Percentiles rank a stretch among this genome's conserved stretches.
Evolutionary conservation across 2,888 invertebrate genomes (phyloP).

Genomic region (Drosophila cyrtoloma): DNA sequence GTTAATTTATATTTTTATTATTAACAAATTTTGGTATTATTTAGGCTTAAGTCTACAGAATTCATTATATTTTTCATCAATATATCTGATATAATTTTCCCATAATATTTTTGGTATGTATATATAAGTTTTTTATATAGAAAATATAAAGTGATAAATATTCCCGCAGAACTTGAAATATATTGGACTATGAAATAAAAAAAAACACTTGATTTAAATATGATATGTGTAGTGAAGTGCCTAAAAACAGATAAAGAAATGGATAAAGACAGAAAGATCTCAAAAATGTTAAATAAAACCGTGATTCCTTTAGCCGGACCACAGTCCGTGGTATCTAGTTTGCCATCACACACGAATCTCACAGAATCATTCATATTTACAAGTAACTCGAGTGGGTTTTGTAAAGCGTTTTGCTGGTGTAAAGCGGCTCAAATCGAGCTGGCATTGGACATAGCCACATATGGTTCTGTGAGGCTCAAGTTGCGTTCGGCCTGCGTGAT

Average conservation of each 20-base stretch:
- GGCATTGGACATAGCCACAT: conserved; percentile 26
- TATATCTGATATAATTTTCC: not conserved
- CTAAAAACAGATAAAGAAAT: not conserved
- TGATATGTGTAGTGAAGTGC: not conserved
- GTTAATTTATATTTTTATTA: not conserved
- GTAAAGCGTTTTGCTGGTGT: conserved; percentile 19
- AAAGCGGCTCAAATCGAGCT: conserved; percentile 36
- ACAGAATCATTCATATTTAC: conserved; percentile 30
- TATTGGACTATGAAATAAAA: not conserved
- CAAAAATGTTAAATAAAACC: not conserved
- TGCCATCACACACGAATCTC: not conserved
- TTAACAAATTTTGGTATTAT: not conserved
- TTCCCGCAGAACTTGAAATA: not conserved
- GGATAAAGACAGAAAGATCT: not conserved
- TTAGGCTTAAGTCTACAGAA: not conserved
- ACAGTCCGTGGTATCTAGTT: conserved; percentile 19
- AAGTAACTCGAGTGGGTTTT: conserved; percentile 22
- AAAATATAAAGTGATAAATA: not conserved
- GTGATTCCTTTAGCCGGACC: not conserved
- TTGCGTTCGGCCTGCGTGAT: conserved; percentile 4
- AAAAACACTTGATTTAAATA: not conserved
- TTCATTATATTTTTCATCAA: not conserved
- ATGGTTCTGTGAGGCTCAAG: conserved; percentile 9
- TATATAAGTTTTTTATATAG: too few relatives aligned
- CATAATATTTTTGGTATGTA: not conserved